Evolutionary conservation across 2,888 invertebrate genomes (phyloP), one percentile per base, ranked within the genome.

Genomic region (Standfussiana lucernea): DNA sequence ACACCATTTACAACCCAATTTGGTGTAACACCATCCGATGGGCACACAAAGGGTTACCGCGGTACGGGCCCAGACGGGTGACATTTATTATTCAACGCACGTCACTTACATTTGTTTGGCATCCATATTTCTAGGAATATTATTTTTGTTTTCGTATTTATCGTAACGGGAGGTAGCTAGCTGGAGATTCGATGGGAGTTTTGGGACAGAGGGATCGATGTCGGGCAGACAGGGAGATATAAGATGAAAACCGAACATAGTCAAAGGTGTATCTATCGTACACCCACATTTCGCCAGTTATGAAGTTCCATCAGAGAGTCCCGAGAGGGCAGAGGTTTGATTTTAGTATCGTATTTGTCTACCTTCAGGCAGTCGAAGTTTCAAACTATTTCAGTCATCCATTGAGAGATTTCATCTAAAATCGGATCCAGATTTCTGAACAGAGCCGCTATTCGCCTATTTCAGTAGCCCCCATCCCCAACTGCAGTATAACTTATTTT

Each of bases 51-150:
- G 71, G 71, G 76, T 59, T 56, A 77, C 86, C 83, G 83, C 77
- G 32, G 64, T 15, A 76, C 56, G 11, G 35, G 35, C 47, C 37
- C 40, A 71, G 47, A 80, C 72, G 40, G 37, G 32, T 45, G 56
- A 68, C 74, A 83, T 84, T 79, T 68, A 73, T 77, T 83, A 88
- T 86, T 86, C 88, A 77, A 66, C 59, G 47, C 83, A 80, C 78
- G 64, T 75, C 65, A 75, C 84, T 50, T 80, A 83, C 74, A 77
- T 83, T 76, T 83, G 84, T 83, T 74, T 62, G 74, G 53, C 67
- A 67, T 75, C 68, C 68, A 71, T 75, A 69, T 64, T 80, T 74
- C 74, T 66, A 70, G 65, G 65, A 66, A 80, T 75, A 71, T 71
- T 71, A 64, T 72, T 80, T 76, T 83, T 76, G 76, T 82, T 78